phyloP scores from a whole-genome alignment of 2,797 vertebrate species.

The Coregonus ussuriensis region DNA sequence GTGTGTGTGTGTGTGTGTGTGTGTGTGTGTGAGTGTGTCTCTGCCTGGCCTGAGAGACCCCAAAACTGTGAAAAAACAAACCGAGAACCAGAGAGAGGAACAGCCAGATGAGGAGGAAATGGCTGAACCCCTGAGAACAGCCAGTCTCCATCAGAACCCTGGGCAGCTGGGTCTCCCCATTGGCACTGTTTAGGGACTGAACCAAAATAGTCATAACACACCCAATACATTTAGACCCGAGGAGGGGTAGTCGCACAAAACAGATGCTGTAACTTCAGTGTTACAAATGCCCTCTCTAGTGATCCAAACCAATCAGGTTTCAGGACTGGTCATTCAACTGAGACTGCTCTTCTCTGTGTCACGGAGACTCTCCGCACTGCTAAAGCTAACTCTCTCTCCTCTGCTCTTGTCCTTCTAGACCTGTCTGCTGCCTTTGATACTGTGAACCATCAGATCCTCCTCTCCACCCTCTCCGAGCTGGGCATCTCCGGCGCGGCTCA shows the following conservation, averaged over 20 bases:
- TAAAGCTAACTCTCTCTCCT: too few relatives aligned
- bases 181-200: neutral
- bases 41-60: neutral
- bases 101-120: neutral
- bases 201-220: neutral
- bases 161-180: neutral
- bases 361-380: too few relatives aligned
- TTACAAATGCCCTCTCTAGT: neutral
- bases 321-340: too few relatives aligned
- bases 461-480: too few relatives aligned
- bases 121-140: neutral
- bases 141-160: slow-evolving; percentile 13
- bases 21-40: neutral
- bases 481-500: too few relatives aligned
- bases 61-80: slow-evolving; percentile 1
- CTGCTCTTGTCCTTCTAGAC: too few relatives aligned
- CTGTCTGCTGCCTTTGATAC: too few relatives aligned
- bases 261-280: neutral
- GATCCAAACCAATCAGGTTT: too few relatives aligned
- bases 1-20: neutral
- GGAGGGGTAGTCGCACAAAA: neutral
- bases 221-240: neutral
- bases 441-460: too few relatives aligned
- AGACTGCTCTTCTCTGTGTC: too few relatives aligned
- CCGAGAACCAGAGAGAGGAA: neutral